A percentile compares a stretch with the other conserved stretches of the same genome.
phyloP scores from a whole-genome alignment of 2,113 vertebrate genomes.

The Xiphophorus maculatus region DNA sequence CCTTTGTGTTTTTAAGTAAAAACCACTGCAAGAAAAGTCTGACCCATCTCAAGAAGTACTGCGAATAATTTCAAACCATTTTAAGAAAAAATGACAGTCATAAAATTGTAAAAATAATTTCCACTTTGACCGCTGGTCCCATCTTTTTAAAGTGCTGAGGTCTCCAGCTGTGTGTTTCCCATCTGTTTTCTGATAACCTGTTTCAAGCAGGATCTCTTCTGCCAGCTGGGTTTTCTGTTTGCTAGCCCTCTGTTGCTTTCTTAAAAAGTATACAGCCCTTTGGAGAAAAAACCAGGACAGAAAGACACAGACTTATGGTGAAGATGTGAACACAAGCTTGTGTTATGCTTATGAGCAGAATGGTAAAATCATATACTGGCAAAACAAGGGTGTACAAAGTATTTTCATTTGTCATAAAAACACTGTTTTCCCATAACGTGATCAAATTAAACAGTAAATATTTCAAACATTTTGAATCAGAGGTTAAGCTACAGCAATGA shows the following conservation, averaged over 20 bases:
- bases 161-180: conserved; percentile 1
- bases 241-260: neutral
- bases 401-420: neutral
- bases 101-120: too few relatives aligned
- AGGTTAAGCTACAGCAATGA: too few relatives aligned
- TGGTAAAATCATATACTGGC: neutral
- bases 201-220: neutral
- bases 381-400: neutral
- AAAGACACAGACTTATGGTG: neutral
- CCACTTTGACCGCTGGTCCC: neutral
- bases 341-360: too few relatives aligned
- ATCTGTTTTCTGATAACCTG: neutral
- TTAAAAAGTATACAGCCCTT: neutral
- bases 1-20: too few relatives aligned
- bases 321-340: neutral
- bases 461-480: too few relatives aligned
- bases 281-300: neutral
- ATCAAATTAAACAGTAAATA: neutral
- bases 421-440: neutral
- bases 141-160: neutral
- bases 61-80: too few relatives aligned
- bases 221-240: neutral
- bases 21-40: too few relatives aligned
- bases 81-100: too few relatives aligned
- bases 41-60: too few relatives aligned